phyloP scores from a whole-genome alignment of 2,797 vertebrate genomes.

The Platyrinchus mystaceus region DNA sequence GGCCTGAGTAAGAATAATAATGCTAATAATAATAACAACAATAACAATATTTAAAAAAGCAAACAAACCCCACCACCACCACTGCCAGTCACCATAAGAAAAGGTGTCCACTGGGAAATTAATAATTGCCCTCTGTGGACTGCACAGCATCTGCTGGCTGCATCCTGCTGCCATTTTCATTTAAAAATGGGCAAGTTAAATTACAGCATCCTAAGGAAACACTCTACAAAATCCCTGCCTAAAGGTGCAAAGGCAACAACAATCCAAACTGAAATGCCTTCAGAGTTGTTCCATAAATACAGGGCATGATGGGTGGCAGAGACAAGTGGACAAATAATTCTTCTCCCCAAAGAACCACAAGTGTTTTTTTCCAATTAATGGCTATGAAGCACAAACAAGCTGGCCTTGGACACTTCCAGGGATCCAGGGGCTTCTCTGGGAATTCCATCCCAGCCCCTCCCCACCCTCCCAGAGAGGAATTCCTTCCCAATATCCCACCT shows the following conservation, averaged over 20 bases:
- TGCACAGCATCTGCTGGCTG: neutral
- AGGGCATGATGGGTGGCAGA: neutral
- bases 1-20: neutral
- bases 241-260: neutral
- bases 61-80: neutral
- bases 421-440: neutral
- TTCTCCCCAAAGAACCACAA: neutral
- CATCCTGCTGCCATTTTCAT: constrained; percentile 13
- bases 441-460: neutral
- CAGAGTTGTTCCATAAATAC: neutral
- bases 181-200: neutral
- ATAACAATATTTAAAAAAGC: neutral
- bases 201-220: neutral
- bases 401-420: neutral
- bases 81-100: neutral
- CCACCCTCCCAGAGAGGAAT: neutral
- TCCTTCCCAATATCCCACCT: neutral
- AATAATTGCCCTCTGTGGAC: constrained; percentile 11
- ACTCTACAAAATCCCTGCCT: neutral
- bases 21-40: neutral
- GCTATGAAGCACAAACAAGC: neutral
- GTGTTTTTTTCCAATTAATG: neutral
- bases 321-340: neutral
- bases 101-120: constrained; percentile 11
- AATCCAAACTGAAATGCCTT: neutral